Evolutionary conservation across 2,888 invertebrate genomes (phyloP).

Genomic region (Alsophila aescularia): DNA sequence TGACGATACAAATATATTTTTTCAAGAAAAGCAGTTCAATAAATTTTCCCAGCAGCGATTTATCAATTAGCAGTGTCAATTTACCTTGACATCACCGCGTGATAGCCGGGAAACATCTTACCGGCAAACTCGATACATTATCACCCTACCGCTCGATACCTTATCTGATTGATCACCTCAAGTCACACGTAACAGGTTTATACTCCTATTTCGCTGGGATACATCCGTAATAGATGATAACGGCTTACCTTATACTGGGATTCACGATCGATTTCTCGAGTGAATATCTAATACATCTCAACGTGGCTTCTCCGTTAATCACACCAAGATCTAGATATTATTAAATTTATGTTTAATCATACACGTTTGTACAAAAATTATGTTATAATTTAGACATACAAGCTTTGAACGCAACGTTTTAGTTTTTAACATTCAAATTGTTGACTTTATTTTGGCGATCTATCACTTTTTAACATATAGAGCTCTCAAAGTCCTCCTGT

Average conservation of each 20-base stretch:
- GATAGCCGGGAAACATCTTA: conserved; percentile 45
- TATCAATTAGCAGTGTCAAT: conserved; percentile 32
- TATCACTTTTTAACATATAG: no score
- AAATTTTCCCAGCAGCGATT: conserved; percentile 17
- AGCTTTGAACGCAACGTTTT: no score
- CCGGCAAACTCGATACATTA: conserved; percentile 51
- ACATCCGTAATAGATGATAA: conserved; percentile 5
- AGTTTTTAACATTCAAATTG: no score
- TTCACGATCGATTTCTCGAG: conserved; percentile 2
- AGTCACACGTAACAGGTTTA: conserved; percentile 37
- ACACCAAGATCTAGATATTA: not conserved
- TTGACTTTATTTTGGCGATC: no score
- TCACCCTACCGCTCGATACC: conserved; percentile 45
- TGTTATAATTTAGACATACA: no score
- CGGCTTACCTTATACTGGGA: conserved; percentile 2
- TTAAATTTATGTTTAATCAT: no score
- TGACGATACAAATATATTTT: no score
- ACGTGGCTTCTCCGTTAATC: not conserved
- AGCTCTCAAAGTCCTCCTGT: no score
- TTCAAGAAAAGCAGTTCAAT: no score
- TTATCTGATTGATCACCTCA: conserved; percentile 61
- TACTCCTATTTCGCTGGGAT: conserved; percentile 20
- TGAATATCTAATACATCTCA: conserved; percentile 1
- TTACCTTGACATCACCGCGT: conserved; percentile 25
- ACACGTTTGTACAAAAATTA: no score